Conservation (phyloP, 1,140 invertebrate genomes). For the Lepidostoma basale region DNA sequence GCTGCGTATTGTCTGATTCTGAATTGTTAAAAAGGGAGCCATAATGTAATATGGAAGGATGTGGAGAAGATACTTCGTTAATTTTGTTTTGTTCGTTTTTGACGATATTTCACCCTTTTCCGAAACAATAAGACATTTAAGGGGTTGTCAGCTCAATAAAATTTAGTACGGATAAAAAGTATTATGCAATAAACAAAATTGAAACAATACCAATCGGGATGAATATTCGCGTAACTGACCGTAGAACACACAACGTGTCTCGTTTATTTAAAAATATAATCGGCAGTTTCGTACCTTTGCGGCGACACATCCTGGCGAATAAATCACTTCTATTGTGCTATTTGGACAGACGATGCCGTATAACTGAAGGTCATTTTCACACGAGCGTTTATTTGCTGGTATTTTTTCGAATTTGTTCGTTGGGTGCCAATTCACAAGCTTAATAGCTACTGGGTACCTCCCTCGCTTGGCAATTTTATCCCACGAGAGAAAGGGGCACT, state of each 20-base stretch:
- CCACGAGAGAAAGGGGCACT: no score
- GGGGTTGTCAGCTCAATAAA: no score
- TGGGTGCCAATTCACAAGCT: no score
- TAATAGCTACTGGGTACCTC: no score
- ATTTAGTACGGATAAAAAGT: not conserved
- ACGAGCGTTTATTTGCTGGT: not conserved
- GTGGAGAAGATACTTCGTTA: no score
- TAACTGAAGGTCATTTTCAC: not conserved
- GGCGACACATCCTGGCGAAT: not conserved
- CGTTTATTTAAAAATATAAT: slow-evolving; percentile 1
- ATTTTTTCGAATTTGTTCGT: not conserved
- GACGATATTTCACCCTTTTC: no score
- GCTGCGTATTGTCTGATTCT: no score
- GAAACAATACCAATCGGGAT: not conserved
- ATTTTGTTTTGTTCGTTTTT: no score
- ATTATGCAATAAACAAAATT: not conserved
- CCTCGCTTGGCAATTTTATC: no score
- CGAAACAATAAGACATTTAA: no score
- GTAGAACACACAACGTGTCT: not conserved
- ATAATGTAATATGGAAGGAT: no score
- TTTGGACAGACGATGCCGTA: not conserved
- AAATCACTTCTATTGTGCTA: not conserved
- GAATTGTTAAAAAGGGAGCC: no score
- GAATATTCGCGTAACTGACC: not conserved
- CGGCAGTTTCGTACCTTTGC: not conserved